These are phyloP conservation scores for Hestina assimilis DNA, from an alignment of 1,140 invertebrate species.

Conservation along the genomic window DNA sequence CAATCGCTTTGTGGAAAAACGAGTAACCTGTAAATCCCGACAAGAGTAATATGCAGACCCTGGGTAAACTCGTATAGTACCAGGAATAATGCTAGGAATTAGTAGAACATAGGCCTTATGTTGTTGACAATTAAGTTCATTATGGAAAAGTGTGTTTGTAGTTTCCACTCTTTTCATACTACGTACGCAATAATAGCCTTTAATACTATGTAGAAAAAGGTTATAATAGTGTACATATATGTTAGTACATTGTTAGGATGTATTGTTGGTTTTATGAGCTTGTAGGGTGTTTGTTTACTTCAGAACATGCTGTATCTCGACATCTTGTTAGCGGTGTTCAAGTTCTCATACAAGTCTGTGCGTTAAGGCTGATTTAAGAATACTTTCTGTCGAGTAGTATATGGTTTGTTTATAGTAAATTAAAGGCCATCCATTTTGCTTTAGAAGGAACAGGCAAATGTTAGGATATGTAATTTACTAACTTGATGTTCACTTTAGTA, in stretches of 20 bases:
- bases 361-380: neutral
- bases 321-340: neutral
- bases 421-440: no score
- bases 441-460: no score
- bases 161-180: neutral
- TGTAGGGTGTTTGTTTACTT: neutral
- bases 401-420: no score
- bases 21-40: no score
- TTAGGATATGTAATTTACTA: no score
- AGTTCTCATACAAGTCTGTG: neutral
- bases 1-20: no score
- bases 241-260: neutral
- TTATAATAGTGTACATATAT: neutral
- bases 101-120: neutral
- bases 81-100: neutral
- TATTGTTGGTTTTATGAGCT: neutral
- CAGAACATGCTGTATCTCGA: neutral
- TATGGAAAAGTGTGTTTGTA: neutral
- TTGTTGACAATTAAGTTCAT: neutral
- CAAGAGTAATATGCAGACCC: no score
- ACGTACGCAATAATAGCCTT: neutral
- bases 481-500: no score
- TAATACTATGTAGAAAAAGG: neutral
- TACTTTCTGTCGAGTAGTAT: no score
- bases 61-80: no score